These are phyloP conservation scores for Pogonomyrmex barbatus DNA, from an alignment of 1,140 invertebrate genomes.

Conservation along the genomic window DNA sequence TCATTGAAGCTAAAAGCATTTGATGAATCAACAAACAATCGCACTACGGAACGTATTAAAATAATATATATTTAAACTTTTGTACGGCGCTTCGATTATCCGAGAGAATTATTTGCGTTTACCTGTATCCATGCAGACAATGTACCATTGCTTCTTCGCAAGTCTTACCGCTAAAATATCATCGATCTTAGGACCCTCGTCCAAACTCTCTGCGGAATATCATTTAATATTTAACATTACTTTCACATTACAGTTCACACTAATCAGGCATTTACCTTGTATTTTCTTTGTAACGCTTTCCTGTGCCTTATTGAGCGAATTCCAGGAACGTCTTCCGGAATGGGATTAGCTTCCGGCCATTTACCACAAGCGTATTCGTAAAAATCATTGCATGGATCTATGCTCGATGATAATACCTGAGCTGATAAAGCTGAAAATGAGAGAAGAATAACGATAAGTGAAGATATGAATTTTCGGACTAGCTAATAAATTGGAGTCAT, in stretches of 20 bases:
- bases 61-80: neutral
- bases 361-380: constrained; percentile 68
- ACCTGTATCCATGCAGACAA: neutral
- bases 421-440: constrained; percentile 16
- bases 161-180: neutral
- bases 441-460: neutral
- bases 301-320: constrained; percentile 10
- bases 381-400: constrained; percentile 68
- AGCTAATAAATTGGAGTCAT: neutral
- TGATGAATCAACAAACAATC: neutral
- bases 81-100: neutral
- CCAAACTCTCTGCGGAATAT: neutral
- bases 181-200: neutral
- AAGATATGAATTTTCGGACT: neutral
- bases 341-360: constrained; percentile 40
- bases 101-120: neutral
- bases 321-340: constrained; percentile 33
- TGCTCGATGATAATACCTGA: constrained; percentile 30
- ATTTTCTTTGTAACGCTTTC: constrained; percentile 11
- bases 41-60: neutral
- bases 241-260: neutral
- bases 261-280: neutral
- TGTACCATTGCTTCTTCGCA: constrained; percentile 1
- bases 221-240: neutral
- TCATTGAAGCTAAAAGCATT: neutral